A percentile compares a stretch with the other conserved stretches of the same genome.
Evolutionary conservation across 2,888 invertebrate species (phyloP).

Genomic region (Macrostomum cliftonense): DNA sequence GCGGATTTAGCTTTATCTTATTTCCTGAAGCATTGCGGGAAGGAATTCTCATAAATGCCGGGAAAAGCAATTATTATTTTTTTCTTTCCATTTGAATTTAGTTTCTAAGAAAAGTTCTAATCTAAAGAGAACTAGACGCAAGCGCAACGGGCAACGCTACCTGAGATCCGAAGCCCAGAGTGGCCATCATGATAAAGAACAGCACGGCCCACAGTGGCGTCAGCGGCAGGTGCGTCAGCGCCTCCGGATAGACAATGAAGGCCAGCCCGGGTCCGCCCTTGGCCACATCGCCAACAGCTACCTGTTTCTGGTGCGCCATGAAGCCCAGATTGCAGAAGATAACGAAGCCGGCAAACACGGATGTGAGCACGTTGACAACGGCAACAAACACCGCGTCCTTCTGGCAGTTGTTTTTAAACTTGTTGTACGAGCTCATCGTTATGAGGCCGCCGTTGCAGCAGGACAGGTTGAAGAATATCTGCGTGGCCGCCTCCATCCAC

Average conservation of each 20-base stretch:
- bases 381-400: slow-evolving; percentile 32
- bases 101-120: too few relatives aligned
- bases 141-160: too few relatives aligned
- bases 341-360: slow-evolving; percentile 35
- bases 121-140: too few relatives aligned
- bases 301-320: slow-evolving; percentile 36
- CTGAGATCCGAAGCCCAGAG: slow-evolving; percentile 32
- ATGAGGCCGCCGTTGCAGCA: slow-evolving; percentile 32
- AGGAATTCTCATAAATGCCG: too few relatives aligned
- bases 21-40: too few relatives aligned
- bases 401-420: slow-evolving; percentile 31
- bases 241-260: slow-evolving; percentile 36
- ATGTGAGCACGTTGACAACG: slow-evolving; percentile 33
- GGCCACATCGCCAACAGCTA: slow-evolving; percentile 28
- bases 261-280: slow-evolving; percentile 34
- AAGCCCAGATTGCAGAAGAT: slow-evolving; percentile 46
- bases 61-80: too few relatives aligned
- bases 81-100: too few relatives aligned
- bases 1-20: too few relatives aligned
- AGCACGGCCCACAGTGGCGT: slow-evolving; percentile 33
- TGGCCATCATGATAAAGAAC: slow-evolving; percentile 37
- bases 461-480: slow-evolving; percentile 30
- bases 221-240: slow-evolving; percentile 31
- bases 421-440: slow-evolving; percentile 32
- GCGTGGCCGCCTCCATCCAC: slow-evolving; percentile 30